Conservation (phyloP, 1,140 invertebrate species). For the Bombus fervidus region DNA sequence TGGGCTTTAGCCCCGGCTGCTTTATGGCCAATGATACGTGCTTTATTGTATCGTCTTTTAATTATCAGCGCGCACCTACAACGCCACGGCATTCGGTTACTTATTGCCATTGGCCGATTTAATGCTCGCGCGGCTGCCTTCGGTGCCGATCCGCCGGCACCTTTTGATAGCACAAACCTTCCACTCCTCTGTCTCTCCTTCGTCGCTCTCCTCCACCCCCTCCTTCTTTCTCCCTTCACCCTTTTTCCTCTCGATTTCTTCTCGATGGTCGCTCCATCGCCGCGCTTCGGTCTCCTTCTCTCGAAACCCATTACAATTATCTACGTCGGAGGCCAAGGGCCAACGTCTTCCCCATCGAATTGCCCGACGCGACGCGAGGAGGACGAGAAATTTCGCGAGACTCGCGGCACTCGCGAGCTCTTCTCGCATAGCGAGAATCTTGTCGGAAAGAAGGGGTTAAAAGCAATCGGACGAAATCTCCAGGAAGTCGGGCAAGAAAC, state of each 20-base stretch:
- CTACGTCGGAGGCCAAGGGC: conserved; percentile 26
- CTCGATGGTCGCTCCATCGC: conserved; percentile 32
- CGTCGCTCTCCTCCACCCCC: neutral
- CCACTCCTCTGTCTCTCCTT: neutral
- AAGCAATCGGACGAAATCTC: neutral
- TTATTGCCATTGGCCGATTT: conserved; percentile 78
- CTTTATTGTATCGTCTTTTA: conserved; percentile 83
- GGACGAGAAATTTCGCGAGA: conserved; percentile 25
- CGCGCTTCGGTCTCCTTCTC: conserved; percentile 28
- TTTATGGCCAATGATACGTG: conserved; percentile 82
- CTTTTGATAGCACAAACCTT: conserved; percentile 70
- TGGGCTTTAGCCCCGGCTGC: conserved; percentile 65
- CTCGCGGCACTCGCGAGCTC: neutral
- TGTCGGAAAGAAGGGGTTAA: neutral
- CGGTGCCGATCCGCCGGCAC: conserved; percentile 64
- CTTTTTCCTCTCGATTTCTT: conserved; percentile 24
- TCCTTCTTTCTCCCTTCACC: neutral
- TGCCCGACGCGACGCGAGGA: neutral
- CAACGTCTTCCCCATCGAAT: neutral
- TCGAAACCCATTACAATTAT: conserved; percentile 75
- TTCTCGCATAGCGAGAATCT: neutral
- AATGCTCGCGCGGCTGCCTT: conserved; percentile 71
- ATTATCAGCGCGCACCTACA: conserved; percentile 83
- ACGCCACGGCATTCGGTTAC: conserved; percentile 80
- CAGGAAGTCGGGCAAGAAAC: conserved; percentile 21